Evolutionary conservation across 2,888 invertebrate genomes (phyloP).

Genomic region (Diarsia brunnea): DNA sequence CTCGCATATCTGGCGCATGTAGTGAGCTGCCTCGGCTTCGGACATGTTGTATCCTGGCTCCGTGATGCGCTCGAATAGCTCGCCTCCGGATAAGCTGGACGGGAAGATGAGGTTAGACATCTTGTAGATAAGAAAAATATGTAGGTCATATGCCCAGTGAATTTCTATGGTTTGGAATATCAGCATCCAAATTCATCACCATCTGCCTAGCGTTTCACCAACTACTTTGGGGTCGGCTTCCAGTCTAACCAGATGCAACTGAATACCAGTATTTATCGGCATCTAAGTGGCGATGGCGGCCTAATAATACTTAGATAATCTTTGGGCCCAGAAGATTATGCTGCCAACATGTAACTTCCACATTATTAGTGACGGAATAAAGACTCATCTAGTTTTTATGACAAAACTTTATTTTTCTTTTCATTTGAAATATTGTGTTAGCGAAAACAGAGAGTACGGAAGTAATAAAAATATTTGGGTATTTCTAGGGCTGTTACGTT

Average conservation of each 20-base stretch:
- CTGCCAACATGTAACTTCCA: too few species aligned
- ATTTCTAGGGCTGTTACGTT: neutral
- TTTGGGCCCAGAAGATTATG: neutral
- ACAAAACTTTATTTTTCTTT: neutral
- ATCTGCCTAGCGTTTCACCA: neutral
- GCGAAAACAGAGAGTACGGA: neutral
- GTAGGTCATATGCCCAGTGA: neutral
- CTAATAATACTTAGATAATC: neutral
- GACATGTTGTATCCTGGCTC: constrained; percentile 99
- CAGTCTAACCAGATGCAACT: neutral
- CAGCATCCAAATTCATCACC: neutral
- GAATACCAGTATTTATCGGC: neutral
- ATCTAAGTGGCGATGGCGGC: neutral
- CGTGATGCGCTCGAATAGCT: constrained; percentile 99
- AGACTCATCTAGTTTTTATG: neutral
- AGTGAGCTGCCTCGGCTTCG: constrained; percentile 99
- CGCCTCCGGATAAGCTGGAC: constrained; percentile 98
- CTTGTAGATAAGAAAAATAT: too few species aligned
- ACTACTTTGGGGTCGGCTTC: neutral
- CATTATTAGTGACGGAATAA: neutral
- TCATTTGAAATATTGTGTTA: neutral
- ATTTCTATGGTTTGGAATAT: neutral
- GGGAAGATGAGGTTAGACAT: neutral
- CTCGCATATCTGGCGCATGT: constrained; percentile 99
- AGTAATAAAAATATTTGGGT: neutral